A percentile compares a stretch with the other conserved stretches of the same genome.
phyloP scores from a whole-genome alignment of 2,113 vertebrate genomes.

The Saguinus imperator region DNA sequence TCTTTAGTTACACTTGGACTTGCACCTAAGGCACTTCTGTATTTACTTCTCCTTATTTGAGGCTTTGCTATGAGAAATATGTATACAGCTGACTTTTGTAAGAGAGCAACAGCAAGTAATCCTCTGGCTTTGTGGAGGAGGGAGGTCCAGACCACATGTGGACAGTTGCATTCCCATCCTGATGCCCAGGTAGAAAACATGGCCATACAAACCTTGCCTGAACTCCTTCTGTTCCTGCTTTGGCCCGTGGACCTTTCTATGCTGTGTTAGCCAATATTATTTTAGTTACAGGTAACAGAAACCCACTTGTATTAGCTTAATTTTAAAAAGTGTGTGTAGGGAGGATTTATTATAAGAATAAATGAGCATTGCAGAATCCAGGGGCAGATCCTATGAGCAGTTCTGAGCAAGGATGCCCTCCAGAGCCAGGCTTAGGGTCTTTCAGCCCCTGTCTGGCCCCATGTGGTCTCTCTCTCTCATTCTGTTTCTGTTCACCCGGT shows the following conservation, averaged over 20 bases:
- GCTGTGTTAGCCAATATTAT: neutral
- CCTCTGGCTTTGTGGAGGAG: neutral
- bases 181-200: neutral
- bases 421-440: neutral
- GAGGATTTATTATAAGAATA: neutral
- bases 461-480: neutral
- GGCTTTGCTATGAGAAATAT: neutral
- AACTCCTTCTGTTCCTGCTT: neutral
- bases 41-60: neutral
- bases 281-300: neutral
- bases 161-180: neutral
- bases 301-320: neutral
- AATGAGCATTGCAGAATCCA: neutral
- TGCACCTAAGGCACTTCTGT: neutral
- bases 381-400: neutral
- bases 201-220: neutral
- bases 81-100: neutral
- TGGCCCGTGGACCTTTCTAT: neutral
- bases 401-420: neutral
- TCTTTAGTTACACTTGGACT: no score
- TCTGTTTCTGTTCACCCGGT: neutral
- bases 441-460: neutral
- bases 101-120: neutral
- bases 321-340: neutral
- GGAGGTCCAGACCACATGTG: neutral